These are phyloP conservation scores for Sceliomorpha sp. DNA, from an alignment of 2,888 invertebrate genomes.

Conservation along the genomic window DNA sequence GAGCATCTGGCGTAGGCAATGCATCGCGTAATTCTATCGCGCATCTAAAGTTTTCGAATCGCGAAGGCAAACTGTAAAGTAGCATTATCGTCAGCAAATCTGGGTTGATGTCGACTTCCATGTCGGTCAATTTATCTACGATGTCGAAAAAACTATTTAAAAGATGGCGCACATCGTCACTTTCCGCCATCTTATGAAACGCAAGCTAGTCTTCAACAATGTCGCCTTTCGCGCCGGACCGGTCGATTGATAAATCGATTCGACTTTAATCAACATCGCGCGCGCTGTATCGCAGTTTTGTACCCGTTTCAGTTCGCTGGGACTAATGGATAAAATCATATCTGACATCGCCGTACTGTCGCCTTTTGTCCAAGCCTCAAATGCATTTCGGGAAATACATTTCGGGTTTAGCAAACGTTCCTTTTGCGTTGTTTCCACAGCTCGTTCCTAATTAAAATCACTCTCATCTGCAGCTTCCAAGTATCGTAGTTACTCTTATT, in stretches of 20 bases:
- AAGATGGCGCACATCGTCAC: constrained; percentile 28
- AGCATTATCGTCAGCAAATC: constrained; percentile 27
- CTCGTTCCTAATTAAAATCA: too few species aligned
- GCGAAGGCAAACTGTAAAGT: constrained; percentile 23
- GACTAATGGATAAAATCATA: not conserved
- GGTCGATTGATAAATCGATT: constrained; percentile 16
- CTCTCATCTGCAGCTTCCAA: too few species aligned
- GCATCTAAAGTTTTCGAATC: constrained; percentile 34
- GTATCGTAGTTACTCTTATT: too few species aligned
- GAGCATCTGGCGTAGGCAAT: constrained; percentile 30
- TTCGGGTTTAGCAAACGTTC: too few species aligned
- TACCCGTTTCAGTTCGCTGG: constrained; percentile 9
- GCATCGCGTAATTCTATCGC: constrained; percentile 38
- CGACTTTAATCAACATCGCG: constrained; percentile 6
- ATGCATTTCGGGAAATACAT: too few species aligned
- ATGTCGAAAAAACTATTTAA: constrained; percentile 35
- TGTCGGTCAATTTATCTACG: constrained; percentile 34
- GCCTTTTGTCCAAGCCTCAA: too few species aligned
- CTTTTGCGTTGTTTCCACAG: too few species aligned
- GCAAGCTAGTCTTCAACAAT: constrained; percentile 29
- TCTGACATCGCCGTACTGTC: constrained; percentile 1
- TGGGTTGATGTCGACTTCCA: constrained; percentile 35
- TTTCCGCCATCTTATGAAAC: constrained; percentile 27
- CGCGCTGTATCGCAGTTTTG: constrained; percentile 20
- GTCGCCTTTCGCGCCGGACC: constrained; percentile 37